Base-by-base conservation (phyloP, 2,888 invertebrate genomes). In the Mechanitis mazaeus region DNA sequence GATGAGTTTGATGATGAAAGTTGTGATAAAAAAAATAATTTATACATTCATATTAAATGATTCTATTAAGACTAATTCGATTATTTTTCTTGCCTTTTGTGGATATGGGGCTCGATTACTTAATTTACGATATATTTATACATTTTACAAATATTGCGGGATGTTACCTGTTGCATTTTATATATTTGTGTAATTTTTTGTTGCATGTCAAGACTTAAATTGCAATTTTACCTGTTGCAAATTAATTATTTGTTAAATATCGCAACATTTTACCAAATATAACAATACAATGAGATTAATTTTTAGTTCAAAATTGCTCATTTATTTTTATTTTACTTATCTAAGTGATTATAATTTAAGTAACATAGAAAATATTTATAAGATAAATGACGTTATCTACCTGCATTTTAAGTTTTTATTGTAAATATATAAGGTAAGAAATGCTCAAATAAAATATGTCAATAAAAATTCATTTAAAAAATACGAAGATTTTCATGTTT, bases 1-100 rank as follows among this genome's bases (percentile, higher is more conserved):
- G 90, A 84, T 42, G 86, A 79, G 45, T 83, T 86, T 54, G 81
- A 80, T 68, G 65, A 72, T 33, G 55, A 54, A 58, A 62, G 59
- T 28, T 38, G 35, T 0, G 56, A 64, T 42, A 33, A 33, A 3
- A 66, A 58, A 35, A 63, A 60, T 12, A 59, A 68, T 11, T 33
- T 64, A 2, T 64, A 64, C 20, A 56, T 69, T 33, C 53, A 64
- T 45, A 67, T 68, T 31, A 63, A 62, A 1, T 67, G 55, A 64
- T 58, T 45, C 3, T 7, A 28, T 9, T 7, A 50, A 31, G 28
- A 50, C 3, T 50, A 20, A n/a, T 50, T 45, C 33, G 42, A 33
- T 12, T 56, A 55, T 42, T 46, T 20, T 59, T 20, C 62, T 62
- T 62, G 58, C 59, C 56, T 11, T 56, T 9, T 28, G 54, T 28